Conservation (phyloP, 2,797 vertebrate genomes). For the Anomalospiza imberbis region DNA sequence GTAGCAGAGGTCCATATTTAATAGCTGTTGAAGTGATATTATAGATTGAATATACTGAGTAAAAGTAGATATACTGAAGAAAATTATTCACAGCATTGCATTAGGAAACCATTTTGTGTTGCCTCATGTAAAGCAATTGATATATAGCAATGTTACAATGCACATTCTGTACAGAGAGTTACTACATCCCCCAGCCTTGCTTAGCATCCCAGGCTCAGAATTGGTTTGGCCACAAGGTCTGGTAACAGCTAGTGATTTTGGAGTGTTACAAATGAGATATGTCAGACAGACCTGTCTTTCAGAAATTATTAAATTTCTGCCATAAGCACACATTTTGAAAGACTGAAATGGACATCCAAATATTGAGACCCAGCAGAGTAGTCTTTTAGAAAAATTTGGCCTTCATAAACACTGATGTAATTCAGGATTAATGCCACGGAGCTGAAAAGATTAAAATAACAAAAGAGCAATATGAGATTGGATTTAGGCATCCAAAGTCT, state of each 20-base stretch:
- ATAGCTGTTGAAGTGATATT: not conserved
- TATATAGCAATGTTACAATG: not conserved
- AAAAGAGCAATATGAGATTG: constrained; percentile 26
- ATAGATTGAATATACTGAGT: not conserved
- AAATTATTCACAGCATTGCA: not conserved
- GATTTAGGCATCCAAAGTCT: constrained; percentile 1
- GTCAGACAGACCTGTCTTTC: not conserved
- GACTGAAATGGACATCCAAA: not conserved
- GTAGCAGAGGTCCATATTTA: not conserved
- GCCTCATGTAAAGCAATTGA: not conserved
- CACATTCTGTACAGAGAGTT: not conserved
- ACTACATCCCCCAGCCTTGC: not conserved
- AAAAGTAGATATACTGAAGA: not conserved
- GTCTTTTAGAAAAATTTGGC: constrained; percentile 19
- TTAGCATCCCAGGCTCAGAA: not conserved
- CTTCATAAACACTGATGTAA: constrained; percentile 18
- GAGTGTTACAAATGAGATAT: not conserved
- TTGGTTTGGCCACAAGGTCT: not conserved
- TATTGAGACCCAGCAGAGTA: not conserved
- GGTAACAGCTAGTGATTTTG: not conserved
- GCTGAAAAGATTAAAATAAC: constrained; percentile 13
- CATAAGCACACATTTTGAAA: not conserved
- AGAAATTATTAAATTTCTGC: not conserved
- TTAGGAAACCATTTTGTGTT: not conserved
- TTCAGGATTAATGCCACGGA: constrained; percentile 17